Base-by-base conservation (phyloP, 1,140 invertebrate genomes). In the Panagrolaimus sp. region DNA sequence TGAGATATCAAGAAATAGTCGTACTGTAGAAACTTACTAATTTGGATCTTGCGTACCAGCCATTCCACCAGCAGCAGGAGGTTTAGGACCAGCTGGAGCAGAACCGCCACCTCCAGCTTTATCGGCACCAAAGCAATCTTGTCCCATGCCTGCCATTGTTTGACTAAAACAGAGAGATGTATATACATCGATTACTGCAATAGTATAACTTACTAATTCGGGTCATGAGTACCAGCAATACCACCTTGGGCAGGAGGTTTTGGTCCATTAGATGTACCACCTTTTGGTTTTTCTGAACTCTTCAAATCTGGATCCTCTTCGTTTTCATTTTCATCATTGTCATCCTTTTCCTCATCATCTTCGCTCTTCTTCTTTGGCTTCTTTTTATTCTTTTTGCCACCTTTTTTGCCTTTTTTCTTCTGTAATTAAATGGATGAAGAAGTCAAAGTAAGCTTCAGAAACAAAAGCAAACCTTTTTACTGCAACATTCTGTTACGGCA, bases 1-100 rank as follows among this genome's bases (percentile, higher is more conserved):
- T n/a, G n/a, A n/a, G n/a, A n/a, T n/a, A n/a, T n/a, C n/a, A n/a
- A n/a, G n/a, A n/a, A n/a, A n/a, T n/a, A n/a, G n/a, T n/a, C n/a
- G n/a, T n/a, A n/a, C n/a, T n/a, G n/a, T n/a, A n/a, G n/a, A n/a
- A n/a, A n/a, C 44, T 16, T 66, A 42, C 9, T 66, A 66, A 38
- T 66, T 66, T 9, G 65, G 65, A 48, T 66, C 65, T 5, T 66
- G 43, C 13, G 65, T 66, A 16, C 65, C 65, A n/a, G 65, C 65
- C 43, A 66, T 43, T 20, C 65, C 65, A 16, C 47, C 47, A 23
- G 42, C 62, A 43, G 62, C 62, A 27, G 62, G 62, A 1, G 62
- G 25, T 38, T 63, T 63, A 3, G 62, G 62, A 13, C 62, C 62
- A 16, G n/a, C n/a, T 23, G 62, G 16, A 9, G 27, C 38, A 20